phyloP scores from a whole-genome alignment of 2,888 invertebrate species.

The Dascillus cervinus region DNA sequence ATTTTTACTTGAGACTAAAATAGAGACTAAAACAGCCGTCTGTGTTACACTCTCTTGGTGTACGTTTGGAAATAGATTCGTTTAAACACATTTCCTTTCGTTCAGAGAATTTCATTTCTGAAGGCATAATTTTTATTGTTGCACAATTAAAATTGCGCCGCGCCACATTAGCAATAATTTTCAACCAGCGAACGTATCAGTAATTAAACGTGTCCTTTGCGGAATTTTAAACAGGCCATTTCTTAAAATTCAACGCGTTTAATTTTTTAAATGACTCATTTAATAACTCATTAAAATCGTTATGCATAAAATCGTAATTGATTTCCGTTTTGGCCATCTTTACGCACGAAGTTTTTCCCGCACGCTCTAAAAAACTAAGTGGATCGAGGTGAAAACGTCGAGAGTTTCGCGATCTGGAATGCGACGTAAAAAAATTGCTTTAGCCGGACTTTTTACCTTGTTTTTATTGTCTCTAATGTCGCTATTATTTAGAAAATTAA shows the following conservation, averaged over 20 bases:
- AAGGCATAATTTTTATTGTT: not conserved
- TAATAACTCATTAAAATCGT: no score
- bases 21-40: conserved; percentile 33
- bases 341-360: no score
- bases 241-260: no score
- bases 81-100: conserved; percentile 4
- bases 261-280: no score
- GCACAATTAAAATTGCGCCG: not conserved
- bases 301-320: no score
- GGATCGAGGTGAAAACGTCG: conserved; percentile 11
- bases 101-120: not conserved
- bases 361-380: conserved; percentile 6
- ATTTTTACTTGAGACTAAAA: conserved; percentile 35
- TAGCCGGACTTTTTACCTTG: conserved; percentile 13
- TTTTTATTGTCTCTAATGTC: conserved; percentile 18
- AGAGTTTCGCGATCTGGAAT: conserved; percentile 8
- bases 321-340: no score
- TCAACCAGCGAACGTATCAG: conserved; percentile 14
- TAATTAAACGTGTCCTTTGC: conserved; percentile 18
- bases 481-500: conserved; percentile 19
- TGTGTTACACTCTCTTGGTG: conserved; percentile 31
- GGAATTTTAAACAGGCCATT: no score
- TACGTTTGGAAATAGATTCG: conserved; percentile 37
- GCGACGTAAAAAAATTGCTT: conserved; percentile 7
- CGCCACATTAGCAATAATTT: conserved; percentile 10